Percentiles rank a stretch among this genome's conserved stretches.
phyloP scores from a whole-genome alignment of 1,140 invertebrate genomes.

The Hypsibius dujardini region DNA sequence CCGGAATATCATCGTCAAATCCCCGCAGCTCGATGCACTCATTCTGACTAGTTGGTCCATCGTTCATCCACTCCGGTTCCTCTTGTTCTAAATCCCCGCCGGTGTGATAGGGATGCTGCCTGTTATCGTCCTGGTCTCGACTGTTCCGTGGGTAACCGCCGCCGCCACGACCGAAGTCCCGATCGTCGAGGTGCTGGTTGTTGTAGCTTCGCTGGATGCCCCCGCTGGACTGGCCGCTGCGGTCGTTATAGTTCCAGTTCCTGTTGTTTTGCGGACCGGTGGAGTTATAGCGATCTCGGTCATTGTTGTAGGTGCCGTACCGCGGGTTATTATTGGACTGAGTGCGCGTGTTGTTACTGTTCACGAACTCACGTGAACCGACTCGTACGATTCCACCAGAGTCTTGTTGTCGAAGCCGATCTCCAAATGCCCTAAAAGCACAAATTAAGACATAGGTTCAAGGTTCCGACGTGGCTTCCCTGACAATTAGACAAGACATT shows the following conservation, averaged over 20 bases:
- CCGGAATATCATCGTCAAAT: slow-evolving; percentile 54
- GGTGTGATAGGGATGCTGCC: slow-evolving; percentile 7
- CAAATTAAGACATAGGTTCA: background rate
- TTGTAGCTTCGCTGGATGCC: background rate
- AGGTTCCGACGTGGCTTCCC: background rate
- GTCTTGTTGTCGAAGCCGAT: background rate
- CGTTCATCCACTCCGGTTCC: slow-evolving; percentile 47
- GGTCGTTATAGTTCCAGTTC: background rate
- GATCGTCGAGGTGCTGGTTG: background rate
- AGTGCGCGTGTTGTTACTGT: slow-evolving; percentile 5
- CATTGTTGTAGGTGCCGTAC: background rate
- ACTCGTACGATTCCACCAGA: background rate
- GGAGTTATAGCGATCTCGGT: background rate
- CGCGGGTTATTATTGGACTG: background rate
- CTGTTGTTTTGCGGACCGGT: background rate
- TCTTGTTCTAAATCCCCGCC: slow-evolving; percentile 28
- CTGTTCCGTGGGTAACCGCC: too few relatives aligned
- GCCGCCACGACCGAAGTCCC: background rate
- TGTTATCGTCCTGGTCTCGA: slow-evolving; percentile 12
- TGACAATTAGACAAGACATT: background rate
- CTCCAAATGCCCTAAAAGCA: background rate
- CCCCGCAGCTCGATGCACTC: slow-evolving; percentile 82
- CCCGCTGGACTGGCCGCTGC: background rate
- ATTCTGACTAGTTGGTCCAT: slow-evolving; percentile 65
- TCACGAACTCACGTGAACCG: background rate